A percentile compares a stretch with the other conserved stretches of the same genome.
phyloP scores from a whole-genome alignment of 1,140 invertebrate species.

The Andrena cerasifolii region DNA sequence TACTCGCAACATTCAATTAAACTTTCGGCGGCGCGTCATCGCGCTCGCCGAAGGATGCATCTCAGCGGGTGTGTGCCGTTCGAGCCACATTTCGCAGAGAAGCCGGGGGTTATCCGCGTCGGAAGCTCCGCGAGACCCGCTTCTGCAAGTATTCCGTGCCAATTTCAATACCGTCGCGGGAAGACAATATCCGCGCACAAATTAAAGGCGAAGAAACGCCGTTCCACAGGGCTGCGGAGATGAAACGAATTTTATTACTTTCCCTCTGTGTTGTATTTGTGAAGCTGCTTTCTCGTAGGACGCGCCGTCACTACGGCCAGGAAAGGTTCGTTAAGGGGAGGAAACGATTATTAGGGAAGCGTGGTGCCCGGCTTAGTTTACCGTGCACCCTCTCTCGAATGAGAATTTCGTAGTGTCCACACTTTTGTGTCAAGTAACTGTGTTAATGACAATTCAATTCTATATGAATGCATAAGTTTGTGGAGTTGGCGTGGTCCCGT shows the following conservation, averaged over 20 bases:
- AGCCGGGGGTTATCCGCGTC: neutral
- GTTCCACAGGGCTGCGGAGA: neutral
- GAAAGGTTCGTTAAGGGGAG: neutral
- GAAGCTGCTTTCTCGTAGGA: neutral
- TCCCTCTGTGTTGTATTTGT: neutral
- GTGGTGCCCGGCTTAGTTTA: too few relatives aligned
- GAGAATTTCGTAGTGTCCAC: too few relatives aligned
- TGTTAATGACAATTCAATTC: too few relatives aligned
- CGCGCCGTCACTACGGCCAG: neutral
- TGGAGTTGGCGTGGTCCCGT: too few relatives aligned
- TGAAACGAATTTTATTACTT: conserved; percentile 32
- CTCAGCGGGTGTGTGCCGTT: neutral
- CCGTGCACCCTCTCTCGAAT: too few relatives aligned
- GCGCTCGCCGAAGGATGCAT: neutral
- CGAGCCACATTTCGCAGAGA: neutral
- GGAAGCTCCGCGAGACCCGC: neutral
- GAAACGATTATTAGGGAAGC: too few relatives aligned
- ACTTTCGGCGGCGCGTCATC: neutral
- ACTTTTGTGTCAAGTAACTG: too few relatives aligned
- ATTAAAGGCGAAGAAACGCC: conserved; percentile 22
- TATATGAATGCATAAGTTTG: too few relatives aligned
- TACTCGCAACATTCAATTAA: conserved; percentile 15
- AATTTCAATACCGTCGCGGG: conserved; percentile 5
- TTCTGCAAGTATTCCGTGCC: neutral
- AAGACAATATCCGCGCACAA: conserved; percentile 26